Percentiles rank a stretch among this genome's conserved stretches.
phyloP scores from a whole-genome alignment of 30 jellyfish, hydroid and myxozoan genomes.

The Catostylus mosaicus region DNA sequence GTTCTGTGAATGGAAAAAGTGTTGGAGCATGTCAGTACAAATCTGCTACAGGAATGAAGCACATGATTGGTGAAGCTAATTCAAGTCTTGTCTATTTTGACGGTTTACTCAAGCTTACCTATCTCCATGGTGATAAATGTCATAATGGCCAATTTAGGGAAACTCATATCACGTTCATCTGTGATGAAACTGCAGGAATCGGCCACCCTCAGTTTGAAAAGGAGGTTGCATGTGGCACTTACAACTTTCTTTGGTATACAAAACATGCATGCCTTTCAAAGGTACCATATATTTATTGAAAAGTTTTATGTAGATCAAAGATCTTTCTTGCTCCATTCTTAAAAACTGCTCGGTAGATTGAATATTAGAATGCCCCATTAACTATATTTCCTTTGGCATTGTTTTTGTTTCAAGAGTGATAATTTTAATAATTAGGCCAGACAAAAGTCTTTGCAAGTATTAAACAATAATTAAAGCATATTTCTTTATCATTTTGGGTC shows the following conservation, averaged over 20 bases:
- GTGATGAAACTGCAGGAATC: constrained; percentile 70
- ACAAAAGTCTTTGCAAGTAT: too few relatives aligned
- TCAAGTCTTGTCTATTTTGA: constrained; percentile 66
- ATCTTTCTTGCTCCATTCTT: neutral
- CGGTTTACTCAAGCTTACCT: constrained; percentile 74
- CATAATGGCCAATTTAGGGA: constrained; percentile 52
- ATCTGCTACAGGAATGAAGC: constrained; percentile 6
- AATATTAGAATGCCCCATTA: too few relatives aligned
- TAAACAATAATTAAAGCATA: too few relatives aligned
- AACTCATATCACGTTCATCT: constrained; percentile 67
- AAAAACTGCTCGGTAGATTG: too few relatives aligned
- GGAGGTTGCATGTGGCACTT: constrained; percentile 81
- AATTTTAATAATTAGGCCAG: too few relatives aligned
- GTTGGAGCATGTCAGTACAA: constrained; percentile 83
- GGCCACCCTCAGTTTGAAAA: constrained; percentile 88
- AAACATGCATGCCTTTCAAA: constrained; percentile 80
- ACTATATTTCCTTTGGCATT: too few relatives aligned
- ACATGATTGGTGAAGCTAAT: constrained; percentile 57
- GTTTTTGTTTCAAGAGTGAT: too few relatives aligned
- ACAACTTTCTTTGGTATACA: constrained; percentile 79
- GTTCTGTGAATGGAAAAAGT: constrained; percentile 36
- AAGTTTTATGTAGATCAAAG: too few relatives aligned
- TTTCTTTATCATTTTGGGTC: too few relatives aligned
- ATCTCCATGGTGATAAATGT: constrained; percentile 79
- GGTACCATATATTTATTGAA: too few relatives aligned